phyloP scores from a whole-genome alignment of 2,888 invertebrate genomes.

The Rotaria socialis region DNA sequence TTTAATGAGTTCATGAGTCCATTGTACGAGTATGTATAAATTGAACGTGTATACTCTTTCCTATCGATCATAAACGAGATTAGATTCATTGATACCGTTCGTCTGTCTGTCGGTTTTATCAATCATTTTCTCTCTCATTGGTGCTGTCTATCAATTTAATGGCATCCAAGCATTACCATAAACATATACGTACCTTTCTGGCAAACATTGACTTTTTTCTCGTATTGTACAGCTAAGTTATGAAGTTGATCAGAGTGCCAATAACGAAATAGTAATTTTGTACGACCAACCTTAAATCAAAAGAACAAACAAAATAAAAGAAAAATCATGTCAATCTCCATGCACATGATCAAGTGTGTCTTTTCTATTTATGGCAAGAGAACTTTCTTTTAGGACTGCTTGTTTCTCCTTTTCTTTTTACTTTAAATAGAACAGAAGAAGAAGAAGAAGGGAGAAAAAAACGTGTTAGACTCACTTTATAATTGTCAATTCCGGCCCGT shows the following conservation, averaged over 20 bases:
- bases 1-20: background rate
- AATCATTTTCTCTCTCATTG: background rate
- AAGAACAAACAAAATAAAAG: conserved; percentile 35
- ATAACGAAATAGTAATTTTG: conserved; percentile 51
- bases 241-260: conserved; percentile 49
- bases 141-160: background rate
- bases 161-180: background rate
- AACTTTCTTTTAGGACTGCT: conserved; percentile 30
- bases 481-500: background rate
- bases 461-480: conserved; percentile 5
- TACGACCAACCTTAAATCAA: conserved; percentile 51
- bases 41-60: conserved; percentile 7
- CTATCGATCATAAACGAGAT: conserved; percentile 26
- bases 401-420: conserved; percentile 38
- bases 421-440: conserved; percentile 39
- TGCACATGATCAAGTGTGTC: background rate
- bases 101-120: background rate
- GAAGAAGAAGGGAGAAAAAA: background rate
- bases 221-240: conserved; percentile 48
- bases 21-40: background rate
- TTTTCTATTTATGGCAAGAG: background rate
- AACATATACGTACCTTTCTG: conserved; percentile 50
- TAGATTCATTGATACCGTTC: background rate
- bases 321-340: background rate
- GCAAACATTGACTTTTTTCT: conserved; percentile 49